Evolutionary conservation across 1,140 invertebrate species (phyloP), one percentile per base, ranked within the genome.

Genomic region (Acromyrmex echinatior): DNA sequence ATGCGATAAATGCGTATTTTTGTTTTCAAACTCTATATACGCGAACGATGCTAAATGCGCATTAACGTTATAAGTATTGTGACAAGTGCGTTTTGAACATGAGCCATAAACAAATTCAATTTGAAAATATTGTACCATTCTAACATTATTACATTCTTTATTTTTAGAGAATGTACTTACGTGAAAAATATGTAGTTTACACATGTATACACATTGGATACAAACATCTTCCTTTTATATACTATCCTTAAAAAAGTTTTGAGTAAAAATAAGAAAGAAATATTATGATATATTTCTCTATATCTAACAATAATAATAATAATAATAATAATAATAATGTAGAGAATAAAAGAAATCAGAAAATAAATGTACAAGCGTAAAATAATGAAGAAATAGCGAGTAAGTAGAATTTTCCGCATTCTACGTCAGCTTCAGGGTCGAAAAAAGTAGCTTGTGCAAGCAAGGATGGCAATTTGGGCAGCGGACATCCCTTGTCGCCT

Each of bases 401-500:
- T 28, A 70, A 49, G 25, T 25, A 25, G 3, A 31, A 39, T 65
- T 16, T 12, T 5, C 0, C n/a, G 31, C n/a, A 25, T 18, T 49
- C 9, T 16, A 25, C 6, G 18, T 12, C n/a, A 35, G 62, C 7
- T 76, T 77, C 18, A 78, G 39, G 21, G 1, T 76, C 71, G 74
- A 66, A 79, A 79, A 78, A 68, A 86, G 25, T 73, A 49, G 73
- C 73, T 76, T 62, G n/a, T 76, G 78, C 25, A 78, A 90, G 88
- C 86, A 90, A 84, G 70, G 62, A 51, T 35, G 25, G 87, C 87
- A 91, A 91, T 91, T 91, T 91, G 85, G 84, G 25, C 78, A 10
- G 62, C 14, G 73, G 45, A 91, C 90, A 84, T 91, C 90, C 87
- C 90, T 88, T 91, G 90, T 91, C 90, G 82, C 87, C 90, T 91